Conservation (phyloP, 2,888 invertebrate genomes). For the Polyommatus iphigenia region DNA sequence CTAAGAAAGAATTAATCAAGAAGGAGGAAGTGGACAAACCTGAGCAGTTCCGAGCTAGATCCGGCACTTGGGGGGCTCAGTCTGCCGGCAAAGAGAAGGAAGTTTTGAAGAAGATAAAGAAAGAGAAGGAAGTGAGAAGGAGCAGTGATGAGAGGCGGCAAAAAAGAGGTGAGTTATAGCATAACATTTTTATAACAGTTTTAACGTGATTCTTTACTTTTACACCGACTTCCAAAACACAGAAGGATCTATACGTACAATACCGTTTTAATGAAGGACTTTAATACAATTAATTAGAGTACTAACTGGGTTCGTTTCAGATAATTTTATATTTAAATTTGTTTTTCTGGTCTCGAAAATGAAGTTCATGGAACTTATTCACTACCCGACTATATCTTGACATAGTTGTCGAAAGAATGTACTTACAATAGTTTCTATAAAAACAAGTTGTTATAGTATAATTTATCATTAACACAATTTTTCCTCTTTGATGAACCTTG, state of each 20-base stretch:
- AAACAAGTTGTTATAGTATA: neutral
- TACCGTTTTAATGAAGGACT: too few relatives aligned
- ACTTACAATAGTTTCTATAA: neutral
- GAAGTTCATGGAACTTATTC: too few relatives aligned
- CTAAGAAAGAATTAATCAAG: conserved; percentile 34
- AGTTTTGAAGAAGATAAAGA: conserved; percentile 48
- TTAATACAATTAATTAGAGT: too few relatives aligned
- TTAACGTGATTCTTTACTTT: too few relatives aligned
- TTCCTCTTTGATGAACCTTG: neutral
- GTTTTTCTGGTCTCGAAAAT: too few relatives aligned
- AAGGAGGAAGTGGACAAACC: conserved; percentile 38
- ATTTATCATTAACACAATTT: neutral
- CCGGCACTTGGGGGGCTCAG: conserved; percentile 82
- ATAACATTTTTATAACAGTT: neutral
- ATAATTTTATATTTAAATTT: too few relatives aligned
- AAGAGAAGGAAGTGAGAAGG: conserved; percentile 60
- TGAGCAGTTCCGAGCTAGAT: conserved; percentile 74
- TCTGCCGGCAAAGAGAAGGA: conserved; percentile 55
- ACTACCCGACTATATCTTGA: neutral
- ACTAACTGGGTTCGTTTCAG: too few relatives aligned
- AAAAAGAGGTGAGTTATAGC: conserved; percentile 59
- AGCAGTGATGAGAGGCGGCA: conserved; percentile 63
- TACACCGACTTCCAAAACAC: too few relatives aligned
- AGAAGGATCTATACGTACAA: too few relatives aligned
- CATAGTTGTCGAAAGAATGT: neutral